Evolutionary conservation across 2,797 vertebrate genomes (phyloP).

Genomic region (Smutsia gigantea): DNA sequence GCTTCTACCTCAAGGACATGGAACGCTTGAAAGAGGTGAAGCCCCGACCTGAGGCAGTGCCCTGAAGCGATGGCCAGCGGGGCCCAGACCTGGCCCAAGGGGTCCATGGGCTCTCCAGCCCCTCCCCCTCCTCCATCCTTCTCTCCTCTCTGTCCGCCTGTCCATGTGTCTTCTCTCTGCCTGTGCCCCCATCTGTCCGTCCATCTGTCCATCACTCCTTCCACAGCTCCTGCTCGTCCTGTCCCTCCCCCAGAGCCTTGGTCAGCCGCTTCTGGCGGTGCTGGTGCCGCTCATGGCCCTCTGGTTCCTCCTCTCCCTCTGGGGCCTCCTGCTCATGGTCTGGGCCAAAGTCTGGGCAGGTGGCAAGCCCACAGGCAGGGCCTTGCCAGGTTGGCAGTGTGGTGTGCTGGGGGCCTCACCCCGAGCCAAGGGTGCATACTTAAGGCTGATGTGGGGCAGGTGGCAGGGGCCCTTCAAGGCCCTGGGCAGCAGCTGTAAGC

Average conservation of each 20-base stretch:
- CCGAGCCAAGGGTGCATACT: neutral
- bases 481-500: neutral
- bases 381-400: neutral
- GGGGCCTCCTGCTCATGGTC: conserved; percentile 87
- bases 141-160: conserved; percentile 62
- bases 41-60: neutral
- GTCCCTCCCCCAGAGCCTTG: conserved; percentile 91
- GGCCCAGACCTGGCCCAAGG: neutral
- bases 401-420: neutral
- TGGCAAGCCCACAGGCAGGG: conserved; percentile 24
- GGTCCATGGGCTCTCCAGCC: conserved; percentile 64
- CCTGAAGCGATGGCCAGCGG: neutral
- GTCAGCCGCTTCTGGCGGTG: conserved; percentile 92
- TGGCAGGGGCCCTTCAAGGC: neutral
- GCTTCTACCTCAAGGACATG: conserved; percentile 99
- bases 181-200: conserved; percentile 76
- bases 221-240: conserved; percentile 94
- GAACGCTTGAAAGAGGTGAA: conserved; percentile 98
- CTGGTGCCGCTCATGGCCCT: conserved; percentile 89
- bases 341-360: conserved; percentile 90
- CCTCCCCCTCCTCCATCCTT: conserved; percentile 68
- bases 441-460: too few species aligned
- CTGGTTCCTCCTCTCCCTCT: conserved; percentile 89
- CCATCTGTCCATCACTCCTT: conserved; percentile 79
- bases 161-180: conserved; percentile 72